Conservation (phyloP, 2,113 vertebrate genomes). For the Scalopus aquaticus region DNA sequence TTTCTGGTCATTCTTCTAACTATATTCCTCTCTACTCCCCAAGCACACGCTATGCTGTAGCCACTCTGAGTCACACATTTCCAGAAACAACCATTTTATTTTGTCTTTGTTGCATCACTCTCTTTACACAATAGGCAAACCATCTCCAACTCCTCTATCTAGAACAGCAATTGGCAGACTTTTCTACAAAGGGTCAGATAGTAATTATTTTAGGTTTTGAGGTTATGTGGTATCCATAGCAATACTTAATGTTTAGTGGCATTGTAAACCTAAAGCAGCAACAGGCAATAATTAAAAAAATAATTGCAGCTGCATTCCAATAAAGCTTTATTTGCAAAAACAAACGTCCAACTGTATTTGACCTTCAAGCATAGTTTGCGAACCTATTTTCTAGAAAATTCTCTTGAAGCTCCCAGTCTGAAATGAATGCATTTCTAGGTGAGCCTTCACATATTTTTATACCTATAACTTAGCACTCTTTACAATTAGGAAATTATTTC, state of each 20-base stretch:
- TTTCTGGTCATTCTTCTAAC: neutral
- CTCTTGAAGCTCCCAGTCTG: neutral
- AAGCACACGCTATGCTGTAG: neutral
- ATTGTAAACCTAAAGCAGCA: neutral
- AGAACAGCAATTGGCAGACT: neutral
- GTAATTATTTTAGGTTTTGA: neutral
- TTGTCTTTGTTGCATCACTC: neutral
- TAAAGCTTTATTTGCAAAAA: neutral
- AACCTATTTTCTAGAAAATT: neutral
- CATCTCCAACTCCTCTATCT: neutral
- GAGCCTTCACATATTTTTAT: neutral
- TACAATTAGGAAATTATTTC: neutral
- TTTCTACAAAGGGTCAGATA: neutral
- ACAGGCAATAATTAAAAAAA: neutral
- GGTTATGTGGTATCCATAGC: neutral
- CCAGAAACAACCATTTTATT: neutral
- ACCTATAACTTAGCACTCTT: neutral
- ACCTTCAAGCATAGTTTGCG: neutral
- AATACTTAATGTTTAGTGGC: neutral
- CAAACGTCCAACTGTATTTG: neutral
- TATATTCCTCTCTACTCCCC: neutral
- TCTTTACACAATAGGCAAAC: neutral
- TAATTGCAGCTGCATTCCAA: neutral
- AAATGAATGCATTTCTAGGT: neutral
- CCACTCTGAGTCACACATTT: neutral